phyloP scores from a whole-genome alignment of 2,113 vertebrate genomes.

The Gambusia holbrooki region DNA sequence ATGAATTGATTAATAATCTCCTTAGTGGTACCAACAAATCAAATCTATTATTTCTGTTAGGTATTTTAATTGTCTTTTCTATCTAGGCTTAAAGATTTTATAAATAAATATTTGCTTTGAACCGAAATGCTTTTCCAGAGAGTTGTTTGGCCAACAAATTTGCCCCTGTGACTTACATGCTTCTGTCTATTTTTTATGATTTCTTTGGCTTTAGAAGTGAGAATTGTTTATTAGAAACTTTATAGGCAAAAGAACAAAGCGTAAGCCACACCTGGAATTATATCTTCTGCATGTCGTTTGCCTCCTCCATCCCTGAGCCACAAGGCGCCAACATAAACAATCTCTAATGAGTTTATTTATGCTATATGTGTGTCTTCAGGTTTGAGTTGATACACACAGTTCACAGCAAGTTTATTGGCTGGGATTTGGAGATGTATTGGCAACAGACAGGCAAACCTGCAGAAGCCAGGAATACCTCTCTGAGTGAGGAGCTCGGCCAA shows the following conservation, averaged over 20 bases:
- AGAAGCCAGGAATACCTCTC: slow-evolving; percentile 86
- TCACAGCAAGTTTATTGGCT: slow-evolving; percentile 90
- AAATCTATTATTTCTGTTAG: no score
- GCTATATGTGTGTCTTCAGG: slow-evolving; percentile 56
- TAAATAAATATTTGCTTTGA: no score
- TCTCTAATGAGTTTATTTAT: neutral
- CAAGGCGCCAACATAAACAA: neutral
- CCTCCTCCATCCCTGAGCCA: neutral
- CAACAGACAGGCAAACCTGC: slow-evolving; percentile 76
- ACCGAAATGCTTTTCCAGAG: no score
- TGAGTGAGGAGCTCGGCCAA: slow-evolving; percentile 92
- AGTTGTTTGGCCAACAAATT: neutral
- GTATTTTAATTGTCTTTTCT: no score
- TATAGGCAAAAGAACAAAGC: neutral
- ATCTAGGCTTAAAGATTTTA: no score
- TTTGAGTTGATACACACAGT: slow-evolving; percentile 90
- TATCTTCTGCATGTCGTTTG: neutral
- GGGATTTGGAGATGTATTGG: slow-evolving; percentile 89
- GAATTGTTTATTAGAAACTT: neutral
- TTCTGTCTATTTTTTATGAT: neutral
- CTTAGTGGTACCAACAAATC: no score
- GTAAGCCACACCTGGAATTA: neutral
- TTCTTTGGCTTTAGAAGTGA: neutral
- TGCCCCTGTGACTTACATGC: neutral
- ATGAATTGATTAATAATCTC: no score